phyloP scores from a whole-genome alignment of 64 coral and sea anemone genomes.

The Cladopsammia gracilis region DNA sequence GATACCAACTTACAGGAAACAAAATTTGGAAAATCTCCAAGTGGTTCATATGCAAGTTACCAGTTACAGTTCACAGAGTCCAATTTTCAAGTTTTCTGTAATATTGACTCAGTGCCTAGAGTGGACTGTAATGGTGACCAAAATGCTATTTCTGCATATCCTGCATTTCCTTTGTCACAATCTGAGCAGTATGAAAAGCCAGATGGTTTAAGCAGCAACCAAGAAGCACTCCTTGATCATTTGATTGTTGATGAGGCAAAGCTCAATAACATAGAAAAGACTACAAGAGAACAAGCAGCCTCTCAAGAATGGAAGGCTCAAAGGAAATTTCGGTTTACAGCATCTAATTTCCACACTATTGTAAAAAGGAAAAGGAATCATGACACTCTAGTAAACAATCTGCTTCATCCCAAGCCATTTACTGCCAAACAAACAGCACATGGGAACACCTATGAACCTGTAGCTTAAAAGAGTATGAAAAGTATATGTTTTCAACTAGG shows the following conservation, averaged over 20 bases:
- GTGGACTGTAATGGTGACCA: too few relatives aligned
- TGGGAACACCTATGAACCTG: too few relatives aligned
- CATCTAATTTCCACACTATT: slow-evolving; percentile 63
- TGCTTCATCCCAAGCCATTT: slow-evolving; percentile 37
- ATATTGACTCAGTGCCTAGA: not conserved
- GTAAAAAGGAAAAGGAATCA: slow-evolving; percentile 63
- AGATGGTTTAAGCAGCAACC: not conserved
- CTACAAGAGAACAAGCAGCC: too few relatives aligned
- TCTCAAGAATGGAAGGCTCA: slow-evolving; percentile 28
- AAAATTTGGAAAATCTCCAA: not conserved
- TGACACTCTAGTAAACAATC: slow-evolving; percentile 47
- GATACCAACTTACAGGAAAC: too few relatives aligned
- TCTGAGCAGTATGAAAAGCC: slow-evolving; percentile 9
- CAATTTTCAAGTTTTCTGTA: not conserved
- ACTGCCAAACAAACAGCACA: too few relatives aligned
- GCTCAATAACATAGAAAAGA: not conserved
- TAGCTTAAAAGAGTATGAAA: too few relatives aligned
- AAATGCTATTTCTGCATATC: too few relatives aligned
- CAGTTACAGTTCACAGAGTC: slow-evolving; percentile 10
- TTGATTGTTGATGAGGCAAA: slow-evolving; percentile 37
- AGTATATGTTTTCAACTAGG: too few relatives aligned
- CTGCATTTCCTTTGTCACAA: not conserved
- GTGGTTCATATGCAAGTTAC: not conserved
- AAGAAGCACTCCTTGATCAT: slow-evolving; percentile 31
- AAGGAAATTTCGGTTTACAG: slow-evolving; percentile 67